Evolutionary conservation across 2,113 vertebrate species (phyloP).

Genomic region (Megalops atlanticus): DNA sequence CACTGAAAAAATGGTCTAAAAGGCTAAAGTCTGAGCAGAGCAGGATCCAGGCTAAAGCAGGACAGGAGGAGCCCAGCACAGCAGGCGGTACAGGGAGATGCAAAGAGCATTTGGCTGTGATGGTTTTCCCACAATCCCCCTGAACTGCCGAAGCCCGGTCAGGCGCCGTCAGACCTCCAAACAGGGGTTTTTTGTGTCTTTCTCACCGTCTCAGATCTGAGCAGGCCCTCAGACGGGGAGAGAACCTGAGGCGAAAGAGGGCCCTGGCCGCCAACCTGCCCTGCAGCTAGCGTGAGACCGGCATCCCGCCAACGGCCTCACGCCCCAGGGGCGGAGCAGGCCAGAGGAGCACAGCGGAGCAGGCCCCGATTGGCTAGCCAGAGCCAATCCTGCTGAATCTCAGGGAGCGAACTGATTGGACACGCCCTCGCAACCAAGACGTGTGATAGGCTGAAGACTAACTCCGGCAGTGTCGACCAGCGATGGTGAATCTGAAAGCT

Average conservation of each 20-base stretch:
- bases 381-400: not conserved
- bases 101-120: no score
- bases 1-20: no score
- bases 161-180: no score
- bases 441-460: not conserved
- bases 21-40: no score
- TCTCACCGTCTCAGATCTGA: not conserved
- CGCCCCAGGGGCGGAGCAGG: not conserved
- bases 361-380: not conserved
- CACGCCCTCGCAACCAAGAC: not conserved
- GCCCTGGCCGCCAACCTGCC: slow-evolving; percentile 6
- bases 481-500: not conserved
- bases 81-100: no score
- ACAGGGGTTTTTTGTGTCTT: not conserved
- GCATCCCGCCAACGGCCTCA: not conserved
- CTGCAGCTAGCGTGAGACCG: not conserved
- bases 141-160: no score
- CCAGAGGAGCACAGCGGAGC: not conserved
- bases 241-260: not conserved
- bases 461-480: not conserved
- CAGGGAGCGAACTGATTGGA: not conserved
- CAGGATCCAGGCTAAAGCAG: no score
- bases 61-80: no score
- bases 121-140: no score
- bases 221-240: not conserved